A percentile compares a stretch with the other conserved stretches of the same genome.
Conservation (phyloP, 2,113 vertebrate genomes). For the Baryphthengus martii region DNA sequence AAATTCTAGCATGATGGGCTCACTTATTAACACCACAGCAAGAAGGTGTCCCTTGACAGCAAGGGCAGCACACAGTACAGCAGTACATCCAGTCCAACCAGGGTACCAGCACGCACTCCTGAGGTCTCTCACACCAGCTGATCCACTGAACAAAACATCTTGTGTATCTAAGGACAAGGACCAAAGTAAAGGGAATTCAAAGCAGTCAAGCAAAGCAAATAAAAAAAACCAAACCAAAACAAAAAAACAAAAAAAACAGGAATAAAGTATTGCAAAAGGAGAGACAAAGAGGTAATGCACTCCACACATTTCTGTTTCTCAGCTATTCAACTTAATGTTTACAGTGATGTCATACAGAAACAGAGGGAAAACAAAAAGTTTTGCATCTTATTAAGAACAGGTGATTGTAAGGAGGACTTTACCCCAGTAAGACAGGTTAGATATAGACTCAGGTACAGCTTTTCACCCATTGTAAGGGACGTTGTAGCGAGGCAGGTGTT, state of each 20-base stretch:
- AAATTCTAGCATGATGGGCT: not conserved
- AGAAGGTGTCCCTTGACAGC: fast-evolving
- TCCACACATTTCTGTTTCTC: not conserved
- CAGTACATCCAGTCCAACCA: not conserved
- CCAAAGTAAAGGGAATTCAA: not conserved
- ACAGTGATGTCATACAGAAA: not conserved
- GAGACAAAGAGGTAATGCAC: not conserved
- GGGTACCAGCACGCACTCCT: not conserved
- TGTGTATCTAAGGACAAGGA: not conserved
- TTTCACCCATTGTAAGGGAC: not conserved
- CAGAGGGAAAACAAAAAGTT: not conserved
- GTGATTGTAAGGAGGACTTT: not conserved
- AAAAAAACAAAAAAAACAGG: not conserved
- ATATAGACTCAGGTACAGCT: not conserved
- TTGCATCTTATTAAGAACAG: not conserved
- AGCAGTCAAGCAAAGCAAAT: not conserved
- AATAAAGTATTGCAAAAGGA: not conserved
- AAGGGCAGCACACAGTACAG: not conserved
- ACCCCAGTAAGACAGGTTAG: not conserved
- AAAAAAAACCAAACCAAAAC: not conserved
- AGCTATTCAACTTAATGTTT: not conserved
- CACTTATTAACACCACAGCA: not conserved
- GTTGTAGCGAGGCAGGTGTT: too few relatives aligned
- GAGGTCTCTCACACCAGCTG: not conserved
- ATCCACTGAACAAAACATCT: not conserved